phyloP scores from a whole-genome alignment of 1,140 invertebrate genomes.

The Caenorhabditis latens region DNA sequence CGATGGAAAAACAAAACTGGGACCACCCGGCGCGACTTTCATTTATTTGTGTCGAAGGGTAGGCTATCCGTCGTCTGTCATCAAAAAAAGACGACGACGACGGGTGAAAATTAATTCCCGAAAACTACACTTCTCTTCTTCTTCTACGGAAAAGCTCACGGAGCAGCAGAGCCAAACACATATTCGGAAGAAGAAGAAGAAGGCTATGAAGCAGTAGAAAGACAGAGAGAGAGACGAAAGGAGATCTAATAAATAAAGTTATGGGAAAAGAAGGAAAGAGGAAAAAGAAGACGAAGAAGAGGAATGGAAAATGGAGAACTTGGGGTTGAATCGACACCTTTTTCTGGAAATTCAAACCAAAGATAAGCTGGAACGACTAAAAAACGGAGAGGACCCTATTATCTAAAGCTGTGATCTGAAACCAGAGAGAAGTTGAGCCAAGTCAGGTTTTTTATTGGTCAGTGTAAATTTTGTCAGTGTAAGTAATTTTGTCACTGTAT shows the following conservation, averaged over 20 bases:
- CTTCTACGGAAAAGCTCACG: constrained; percentile 12
- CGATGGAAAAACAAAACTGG: too few relatives aligned
- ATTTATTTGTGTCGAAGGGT: too few relatives aligned
- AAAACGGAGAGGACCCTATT: too few relatives aligned
- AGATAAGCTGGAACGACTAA: background rate
- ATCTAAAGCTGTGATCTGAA: too few relatives aligned
- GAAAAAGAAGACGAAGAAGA: constrained; percentile 5
- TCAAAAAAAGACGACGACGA: background rate
- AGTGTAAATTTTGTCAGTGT: too few relatives aligned
- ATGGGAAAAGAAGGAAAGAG: background rate
- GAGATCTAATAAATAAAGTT: constrained; percentile 50
- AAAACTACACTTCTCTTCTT: background rate
- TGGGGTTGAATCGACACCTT: background rate
- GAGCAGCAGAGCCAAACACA: constrained; percentile 9
- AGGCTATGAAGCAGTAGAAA: background rate
- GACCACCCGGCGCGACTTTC: too few relatives aligned
- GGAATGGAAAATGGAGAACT: background rate
- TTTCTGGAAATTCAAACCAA: background rate
- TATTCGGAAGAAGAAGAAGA: background rate
- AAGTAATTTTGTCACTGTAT: too few relatives aligned
- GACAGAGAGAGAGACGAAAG: background rate
- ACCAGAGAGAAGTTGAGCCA: too few relatives aligned
- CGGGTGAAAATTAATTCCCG: constrained; percentile 13
- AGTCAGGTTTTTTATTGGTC: too few relatives aligned
- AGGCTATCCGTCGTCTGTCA: background rate